Evolutionary conservation across 64 coral and sea anemone species (phyloP).

Genomic region (Montipora efflorescens): DNA sequence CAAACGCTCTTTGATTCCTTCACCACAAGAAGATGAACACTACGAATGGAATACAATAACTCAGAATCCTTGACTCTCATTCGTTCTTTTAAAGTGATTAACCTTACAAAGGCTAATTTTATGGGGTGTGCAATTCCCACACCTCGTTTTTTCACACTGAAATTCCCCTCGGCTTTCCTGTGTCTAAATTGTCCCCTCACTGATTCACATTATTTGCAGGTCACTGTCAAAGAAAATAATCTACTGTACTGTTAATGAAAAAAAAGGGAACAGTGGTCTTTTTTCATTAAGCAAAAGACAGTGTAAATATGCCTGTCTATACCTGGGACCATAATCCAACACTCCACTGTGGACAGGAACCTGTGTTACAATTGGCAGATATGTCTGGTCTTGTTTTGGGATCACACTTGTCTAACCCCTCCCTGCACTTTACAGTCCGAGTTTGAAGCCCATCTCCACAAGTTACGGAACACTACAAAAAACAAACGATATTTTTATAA

Average conservation of each 20-base stretch:
- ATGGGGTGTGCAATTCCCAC: no score
- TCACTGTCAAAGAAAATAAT: no score
- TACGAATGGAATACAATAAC: not conserved
- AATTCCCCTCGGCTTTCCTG: no score
- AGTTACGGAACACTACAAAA: slow-evolving; percentile 59
- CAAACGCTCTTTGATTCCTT: slow-evolving; percentile 46
- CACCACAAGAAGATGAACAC: slow-evolving; percentile 77
- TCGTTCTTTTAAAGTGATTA: not conserved
- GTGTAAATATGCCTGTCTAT: not conserved
- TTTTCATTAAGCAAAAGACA: not conserved
- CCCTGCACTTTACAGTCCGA: slow-evolving; percentile 33
- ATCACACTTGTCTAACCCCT: slow-evolving; percentile 1
- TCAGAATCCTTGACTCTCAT: not conserved
- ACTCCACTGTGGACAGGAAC: slow-evolving; percentile 61
- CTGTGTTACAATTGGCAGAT: slow-evolving; percentile 4
- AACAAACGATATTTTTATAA: not conserved
- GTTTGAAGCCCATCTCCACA: slow-evolving; percentile 52
- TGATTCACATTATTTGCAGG: no score
- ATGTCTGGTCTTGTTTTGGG: slow-evolving; percentile 25
- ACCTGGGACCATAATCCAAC: slow-evolving; percentile 65
- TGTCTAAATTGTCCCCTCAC: no score
- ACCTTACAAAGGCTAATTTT: no score
- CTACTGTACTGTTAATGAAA: no score
- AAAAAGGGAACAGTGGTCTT: not conserved
- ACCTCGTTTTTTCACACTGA: no score